Evolutionary conservation across 2,113 vertebrate species (phyloP), one percentile per base, ranked within the genome.

Genomic region (Microcebus lehilahytsara): DNA sequence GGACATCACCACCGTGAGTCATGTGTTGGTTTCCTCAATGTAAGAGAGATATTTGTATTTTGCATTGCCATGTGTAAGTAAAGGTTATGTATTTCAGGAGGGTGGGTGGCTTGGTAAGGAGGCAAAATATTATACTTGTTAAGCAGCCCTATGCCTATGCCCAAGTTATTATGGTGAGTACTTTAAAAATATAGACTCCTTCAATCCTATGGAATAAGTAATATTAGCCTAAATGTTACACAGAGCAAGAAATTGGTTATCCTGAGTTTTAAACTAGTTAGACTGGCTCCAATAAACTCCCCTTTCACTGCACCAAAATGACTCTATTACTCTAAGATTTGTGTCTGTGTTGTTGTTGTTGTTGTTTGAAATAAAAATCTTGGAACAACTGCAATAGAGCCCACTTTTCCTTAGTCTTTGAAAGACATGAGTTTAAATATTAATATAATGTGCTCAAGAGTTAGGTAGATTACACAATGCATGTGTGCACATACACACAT

Each of bases 11-110:
- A 71, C 71, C 4, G 12, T 0, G 34, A 95, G 40, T 93, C 78
- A 92, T 46, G 11, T 88, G 83, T 91, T 96, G 46, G 92, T 80
- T 92, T 97, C 32, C 42, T 90, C 56, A 27, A 53, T 9, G 42
- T 20, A 91, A 92, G 60, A 89, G 69, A 51, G 40, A 56, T 62
- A 22, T 46, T 78, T 72, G 20, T 83, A 79, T 58, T 72, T 85
- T 80, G 22, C 37, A 11, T 51, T 58, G 40, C 64, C 40, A 11
- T 62, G 40, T 46, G 2, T 74, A 93, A 78, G 93, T 91, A 74
- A 95, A 74, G 20, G 5, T 66, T 93, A 34, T 51, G 2, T 37
- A 40, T 49, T 75, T n/a, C 30, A 25, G 32, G n/a, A 93, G 23
- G 25, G 32, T 49, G 13, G 19, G n/a, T 42, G 9, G 2, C 40